phyloP scores from a whole-genome alignment of 2,113 vertebrate genomes.

The Oostethus manadensis region DNA sequence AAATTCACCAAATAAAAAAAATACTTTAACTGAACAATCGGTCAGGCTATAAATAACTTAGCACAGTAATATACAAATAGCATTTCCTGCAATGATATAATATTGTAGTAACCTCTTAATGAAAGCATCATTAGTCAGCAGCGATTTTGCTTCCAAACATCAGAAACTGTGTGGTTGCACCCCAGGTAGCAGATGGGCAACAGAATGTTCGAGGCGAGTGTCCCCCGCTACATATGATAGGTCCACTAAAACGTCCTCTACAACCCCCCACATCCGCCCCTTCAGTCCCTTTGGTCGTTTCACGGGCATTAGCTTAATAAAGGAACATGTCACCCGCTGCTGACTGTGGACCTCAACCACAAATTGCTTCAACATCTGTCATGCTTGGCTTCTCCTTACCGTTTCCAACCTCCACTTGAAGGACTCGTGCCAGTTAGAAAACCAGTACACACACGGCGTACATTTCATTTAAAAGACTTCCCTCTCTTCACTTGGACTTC shows the following conservation, averaged over 20 bases:
- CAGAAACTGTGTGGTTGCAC: neutral
- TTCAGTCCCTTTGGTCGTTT: conserved; percentile 39
- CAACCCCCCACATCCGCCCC: neutral
- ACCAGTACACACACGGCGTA: too few species aligned
- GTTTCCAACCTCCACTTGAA: too few species aligned
- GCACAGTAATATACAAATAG: too few species aligned
- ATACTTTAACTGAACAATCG: conserved; percentile 4
- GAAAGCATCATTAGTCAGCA: neutral
- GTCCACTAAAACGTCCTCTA: neutral
- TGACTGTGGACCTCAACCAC: conserved; percentile 31
- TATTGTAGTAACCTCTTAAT: too few species aligned
- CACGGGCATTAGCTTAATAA: conserved; percentile 58
- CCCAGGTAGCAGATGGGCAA: neutral
- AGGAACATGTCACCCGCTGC: conserved; percentile 32
- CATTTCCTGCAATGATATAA: too few species aligned
- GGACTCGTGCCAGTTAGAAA: too few species aligned
- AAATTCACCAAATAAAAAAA: too few species aligned
- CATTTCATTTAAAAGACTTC: too few species aligned
- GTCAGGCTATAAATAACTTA: too few species aligned
- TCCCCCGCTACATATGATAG: too few species aligned
- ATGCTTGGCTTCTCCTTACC: neutral
- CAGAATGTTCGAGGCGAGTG: neutral
- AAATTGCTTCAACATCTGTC: conserved; percentile 33
- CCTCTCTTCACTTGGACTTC: too few species aligned
- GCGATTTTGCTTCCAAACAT: neutral